Conservation (phyloP, 2,113 vertebrate species). For the Amphiprion percula region DNA sequence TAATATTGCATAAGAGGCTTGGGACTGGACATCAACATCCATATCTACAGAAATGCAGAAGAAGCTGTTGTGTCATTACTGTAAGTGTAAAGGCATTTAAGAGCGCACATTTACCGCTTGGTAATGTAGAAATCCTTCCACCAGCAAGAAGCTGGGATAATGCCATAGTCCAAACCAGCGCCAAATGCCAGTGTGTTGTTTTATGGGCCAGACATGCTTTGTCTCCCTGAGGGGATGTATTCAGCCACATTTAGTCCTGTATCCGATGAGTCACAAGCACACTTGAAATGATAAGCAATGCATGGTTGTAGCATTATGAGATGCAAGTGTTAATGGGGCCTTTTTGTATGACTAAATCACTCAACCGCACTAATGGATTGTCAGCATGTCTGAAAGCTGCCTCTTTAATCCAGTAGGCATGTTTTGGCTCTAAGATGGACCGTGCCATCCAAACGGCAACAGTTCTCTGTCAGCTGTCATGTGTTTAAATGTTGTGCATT, state of each 20-base stretch:
- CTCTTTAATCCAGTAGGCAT: slow-evolving; percentile 70
- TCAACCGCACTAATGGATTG: slow-evolving; percentile 69
- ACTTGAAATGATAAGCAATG: slow-evolving; percentile 51
- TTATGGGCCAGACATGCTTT: slow-evolving; percentile 50
- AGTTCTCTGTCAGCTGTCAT: slow-evolving; percentile 56
- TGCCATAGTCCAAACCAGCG: slow-evolving; percentile 6
- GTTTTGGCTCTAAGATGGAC: slow-evolving; percentile 56
- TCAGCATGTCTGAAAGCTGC: slow-evolving; percentile 72
- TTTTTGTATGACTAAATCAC: slow-evolving; percentile 60
- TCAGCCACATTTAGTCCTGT: slow-evolving; percentile 34
- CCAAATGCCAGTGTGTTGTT: slow-evolving; percentile 18
- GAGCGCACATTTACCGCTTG: slow-evolving; percentile 21
- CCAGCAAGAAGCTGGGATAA: slow-evolving; percentile 35
- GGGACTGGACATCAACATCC: slow-evolving; percentile 19
- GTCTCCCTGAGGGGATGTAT: slow-evolving; percentile 21
- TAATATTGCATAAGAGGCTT: slow-evolving; percentile 61
- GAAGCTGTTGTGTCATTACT: slow-evolving; percentile 59
- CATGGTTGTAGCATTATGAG: slow-evolving; percentile 56
- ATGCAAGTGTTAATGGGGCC: slow-evolving; percentile 71
- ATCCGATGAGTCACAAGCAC: slow-evolving; percentile 44
- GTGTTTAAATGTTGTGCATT: slow-evolving; percentile 52
- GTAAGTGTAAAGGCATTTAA: slow-evolving; percentile 46
- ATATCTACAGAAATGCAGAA: slow-evolving; percentile 44
- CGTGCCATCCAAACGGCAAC: slow-evolving; percentile 50
- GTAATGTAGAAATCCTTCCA: slow-evolving; percentile 54